A percentile compares a stretch with the other conserved stretches of the same genome.
Conservation (phyloP, 1,140 invertebrate genomes). For the Drosophila virilis region DNA sequence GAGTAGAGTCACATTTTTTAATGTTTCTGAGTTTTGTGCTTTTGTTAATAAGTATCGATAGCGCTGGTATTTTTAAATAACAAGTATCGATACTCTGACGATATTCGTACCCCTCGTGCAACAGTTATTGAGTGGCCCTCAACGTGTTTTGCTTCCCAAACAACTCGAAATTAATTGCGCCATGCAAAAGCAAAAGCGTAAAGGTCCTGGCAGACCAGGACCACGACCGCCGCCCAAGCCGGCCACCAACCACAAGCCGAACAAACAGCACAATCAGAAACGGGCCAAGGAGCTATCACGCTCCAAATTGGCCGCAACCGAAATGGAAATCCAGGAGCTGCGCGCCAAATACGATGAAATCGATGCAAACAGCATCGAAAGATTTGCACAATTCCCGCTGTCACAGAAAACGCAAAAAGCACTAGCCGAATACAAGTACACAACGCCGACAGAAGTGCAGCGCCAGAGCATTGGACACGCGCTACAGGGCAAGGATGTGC, state of each 20-base stretch:
- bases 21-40: background rate
- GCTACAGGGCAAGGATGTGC: conserved; percentile 95
- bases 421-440: conserved; percentile 90
- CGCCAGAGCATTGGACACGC: conserved; percentile 92
- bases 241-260: conserved; percentile 2
- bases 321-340: conserved; percentile 87
- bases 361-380: conserved; percentile 85
- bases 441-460: conserved; percentile 96
- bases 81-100: conserved; percentile 1
- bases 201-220: conserved; percentile 40
- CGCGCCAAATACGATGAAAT: conserved; percentile 87
- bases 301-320: conserved; percentile 84
- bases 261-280: conserved; percentile 45
- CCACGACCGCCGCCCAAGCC: background rate
- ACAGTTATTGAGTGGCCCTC: background rate
- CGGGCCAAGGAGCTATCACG: conserved; percentile 29
- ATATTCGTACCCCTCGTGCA: conserved; percentile 19
- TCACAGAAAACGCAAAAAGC: conserved; percentile 92
- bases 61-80: background rate
- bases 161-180: conserved; percentile 3
- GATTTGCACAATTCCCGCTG: conserved; percentile 92
- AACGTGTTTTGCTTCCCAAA: conserved; percentile 37
- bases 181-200: conserved; percentile 59
- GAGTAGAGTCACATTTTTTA: too few species aligned
- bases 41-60: background rate